Base-by-base conservation (phyloP, 1,140 invertebrate genomes). In the Bombus turneri region DNA sequence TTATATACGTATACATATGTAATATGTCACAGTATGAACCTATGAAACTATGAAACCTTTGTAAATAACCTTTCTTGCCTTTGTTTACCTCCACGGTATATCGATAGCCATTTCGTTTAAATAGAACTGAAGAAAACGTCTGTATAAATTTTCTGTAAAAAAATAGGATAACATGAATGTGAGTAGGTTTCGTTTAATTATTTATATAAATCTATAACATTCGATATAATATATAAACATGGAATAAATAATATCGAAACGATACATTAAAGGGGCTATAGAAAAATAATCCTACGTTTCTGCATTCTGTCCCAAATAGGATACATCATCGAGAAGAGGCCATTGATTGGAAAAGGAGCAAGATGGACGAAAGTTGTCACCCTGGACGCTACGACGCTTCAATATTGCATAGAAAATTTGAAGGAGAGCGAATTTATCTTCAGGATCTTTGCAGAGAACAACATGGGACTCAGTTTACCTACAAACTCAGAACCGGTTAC, bases 281-380 rank as follows among this genome's bases (percentile, higher is more conserved):
- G 39, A 2, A 5, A 34, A 37, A 34, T 13, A 62, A 75, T 47
- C 10, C 4, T 25, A 43, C 31, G 28, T 43, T n/a, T 37, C 18
- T 18, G 18, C 18, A 6, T 22, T 34, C 3, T 28, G 3, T 5
- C 28, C 53, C n/a, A 81, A 87, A 9, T 79, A 98, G 97, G 97
- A 81, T 99, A 99, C 95, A 96, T 99, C 43, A 97, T 99, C 86
- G 99, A 99, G 95, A 99, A 97, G 95, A 97, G 97, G 95, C 96
- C 96, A 88, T 95, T 95, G 71, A 96, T 96, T 68, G 96, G 97
- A 53, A 97, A 96, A 91, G 93, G 92, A 77, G 91, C 94, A 15
- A 92, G 91, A 90, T 99, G 99, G 99, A 97, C 98, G 57, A 98
- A 98, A 95, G 97, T 99, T 37, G 97, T 97, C 13, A 98, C 98